Evolutionary conservation across 2,113 vertebrate species (phyloP).

Genomic region (Rutilus rutilus): DNA sequence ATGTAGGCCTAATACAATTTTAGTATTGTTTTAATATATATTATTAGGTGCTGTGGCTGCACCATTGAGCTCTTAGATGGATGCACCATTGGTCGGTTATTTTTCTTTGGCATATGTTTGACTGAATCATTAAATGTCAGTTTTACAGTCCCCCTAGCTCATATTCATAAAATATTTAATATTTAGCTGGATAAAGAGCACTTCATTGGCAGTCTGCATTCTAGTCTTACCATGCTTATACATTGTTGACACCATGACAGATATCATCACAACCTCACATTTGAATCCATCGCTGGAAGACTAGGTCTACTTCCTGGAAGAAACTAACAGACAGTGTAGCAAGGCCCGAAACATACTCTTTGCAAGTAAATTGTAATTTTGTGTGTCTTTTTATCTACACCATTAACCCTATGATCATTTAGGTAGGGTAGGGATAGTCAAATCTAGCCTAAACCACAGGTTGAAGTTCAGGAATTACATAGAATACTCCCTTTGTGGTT

Average conservation of each 20-base stretch:
- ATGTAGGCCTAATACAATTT: neutral
- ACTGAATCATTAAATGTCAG: neutral
- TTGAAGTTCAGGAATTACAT: too few relatives aligned
- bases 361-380: too few relatives aligned
- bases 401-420: too few relatives aligned
- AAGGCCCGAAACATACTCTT: neutral
- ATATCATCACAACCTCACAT: neutral
- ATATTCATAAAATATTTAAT: slow-evolving; percentile 2
- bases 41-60: slow-evolving; percentile 52
- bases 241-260: neutral
- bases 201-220: neutral
- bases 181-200: neutral
- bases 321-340: neutral
- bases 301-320: neutral
- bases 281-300: neutral
- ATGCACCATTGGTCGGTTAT: neutral
- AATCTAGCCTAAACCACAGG: too few relatives aligned
- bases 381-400: too few relatives aligned
- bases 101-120: slow-evolving; percentile 3
- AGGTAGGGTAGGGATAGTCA: too few relatives aligned
- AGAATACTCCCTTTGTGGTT: too few relatives aligned
- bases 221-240: neutral
- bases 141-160: neutral
- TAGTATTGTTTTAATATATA: neutral
- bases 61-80: neutral